Base-by-base conservation (phyloP, 2,888 invertebrate species). In the Criorhina ranunculi region DNA sequence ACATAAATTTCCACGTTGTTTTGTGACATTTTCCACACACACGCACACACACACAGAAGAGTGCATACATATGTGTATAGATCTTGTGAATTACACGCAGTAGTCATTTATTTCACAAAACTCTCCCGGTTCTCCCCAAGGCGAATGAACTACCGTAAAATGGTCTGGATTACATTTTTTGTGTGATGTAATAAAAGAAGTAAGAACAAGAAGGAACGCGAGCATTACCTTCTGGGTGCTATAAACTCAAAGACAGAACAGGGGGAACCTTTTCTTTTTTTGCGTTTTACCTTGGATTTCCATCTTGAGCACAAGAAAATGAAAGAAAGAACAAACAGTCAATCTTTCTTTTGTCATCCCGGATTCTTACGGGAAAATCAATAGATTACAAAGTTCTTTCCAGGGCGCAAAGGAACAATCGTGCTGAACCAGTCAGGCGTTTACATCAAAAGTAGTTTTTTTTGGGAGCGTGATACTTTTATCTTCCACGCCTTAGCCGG, bases 101-200 rank as follows among this genome's bases (percentile, higher is more conserved):
- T 46, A 70, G 17, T 24, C 15, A 33, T 64, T 60, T 64, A 19
- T 35, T 42, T 42, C 33, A 35, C 49, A 31, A 11, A 29, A 49
- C 37, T 33, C 8, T 40, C 64, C 64, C 35, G 46, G 35, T 24
- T 12, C 53, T 51, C 15, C 31, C 31, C 57, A 9, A 12, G 64
- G 78, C 53, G 55, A 73, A 79, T 66, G 75, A 75, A 80, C 75
- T 60, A 60, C 79, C 73, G 59, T 66, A 51, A 51, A 75, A 55
- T 60, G 60, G 24, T 67, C 67, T 67, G 73, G 59, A 80, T 59
- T 66, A 78, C 40, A 49, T 33, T 49, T n/a, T 62, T 49, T 62
- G 49, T 60, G 42, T 46, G 70, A 59, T 59, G 51, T 53, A 62
- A 53, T 73, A 73, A 73, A 40, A 40, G n/a, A 35, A 37, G 12